Percentiles rank a stretch among this genome's conserved stretches.
Evolutionary conservation across 2,888 invertebrate genomes (phyloP).

Genomic region (Sarcophaga caerulescens): DNA sequence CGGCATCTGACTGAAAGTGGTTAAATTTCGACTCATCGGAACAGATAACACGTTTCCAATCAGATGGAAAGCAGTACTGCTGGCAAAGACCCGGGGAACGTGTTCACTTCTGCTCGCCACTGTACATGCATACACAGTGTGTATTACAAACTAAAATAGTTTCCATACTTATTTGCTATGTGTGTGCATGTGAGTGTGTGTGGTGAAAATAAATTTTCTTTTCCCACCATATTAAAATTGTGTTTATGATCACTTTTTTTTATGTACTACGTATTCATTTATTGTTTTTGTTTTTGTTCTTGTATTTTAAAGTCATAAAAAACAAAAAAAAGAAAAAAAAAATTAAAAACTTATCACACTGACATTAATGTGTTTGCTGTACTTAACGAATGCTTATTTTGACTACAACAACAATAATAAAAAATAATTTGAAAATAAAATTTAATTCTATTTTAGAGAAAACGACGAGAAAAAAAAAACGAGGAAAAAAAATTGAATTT

Average conservation of each 20-base stretch:
- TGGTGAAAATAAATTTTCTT: slow-evolving; percentile 49
- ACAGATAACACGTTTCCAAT: too few species aligned
- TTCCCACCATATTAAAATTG: slow-evolving; percentile 50
- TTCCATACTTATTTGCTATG: slow-evolving; percentile 25
- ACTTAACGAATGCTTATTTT: slow-evolving; percentile 54
- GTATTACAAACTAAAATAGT: neutral
- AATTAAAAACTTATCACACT: slow-evolving; percentile 45
- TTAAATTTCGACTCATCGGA: too few species aligned
- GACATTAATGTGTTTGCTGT: slow-evolving; percentile 34
- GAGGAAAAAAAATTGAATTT: slow-evolving; percentile 31
- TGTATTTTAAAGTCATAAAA: slow-evolving; percentile 32
- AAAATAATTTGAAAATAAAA: slow-evolving; percentile 22
- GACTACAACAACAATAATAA: slow-evolving; percentile 8
- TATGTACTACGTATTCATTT: too few species aligned
- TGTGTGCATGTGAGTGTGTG: neutral
- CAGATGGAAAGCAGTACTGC: too few species aligned
- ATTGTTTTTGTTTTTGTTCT: slow-evolving; percentile 2
- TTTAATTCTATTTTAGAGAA: slow-evolving; percentile 2
- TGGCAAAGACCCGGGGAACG: too few species aligned
- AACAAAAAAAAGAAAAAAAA: slow-evolving; percentile 5
- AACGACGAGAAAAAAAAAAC: neutral
- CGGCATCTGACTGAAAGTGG: too few species aligned
- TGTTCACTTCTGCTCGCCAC: too few species aligned
- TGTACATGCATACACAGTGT: neutral
- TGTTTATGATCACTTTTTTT: slow-evolving; percentile 30